Conservation (phyloP, 2,113 vertebrate genomes). For the Gymnobelideus leadbeateri region DNA sequence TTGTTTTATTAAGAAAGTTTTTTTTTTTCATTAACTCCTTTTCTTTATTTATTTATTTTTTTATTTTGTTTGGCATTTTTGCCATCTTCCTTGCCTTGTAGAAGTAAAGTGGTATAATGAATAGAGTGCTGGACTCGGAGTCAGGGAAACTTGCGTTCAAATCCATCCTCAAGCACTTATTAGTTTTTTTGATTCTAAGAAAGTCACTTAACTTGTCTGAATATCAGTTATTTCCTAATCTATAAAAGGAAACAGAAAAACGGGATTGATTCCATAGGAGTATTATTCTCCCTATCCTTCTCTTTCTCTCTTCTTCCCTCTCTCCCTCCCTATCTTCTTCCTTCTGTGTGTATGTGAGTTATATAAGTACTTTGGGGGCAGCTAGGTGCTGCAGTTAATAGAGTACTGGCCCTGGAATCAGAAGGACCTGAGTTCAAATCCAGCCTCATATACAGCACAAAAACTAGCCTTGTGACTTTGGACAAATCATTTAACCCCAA, state of each 20-base stretch:
- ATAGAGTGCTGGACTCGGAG: background rate
- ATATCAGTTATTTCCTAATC: background rate
- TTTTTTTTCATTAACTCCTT: background rate
- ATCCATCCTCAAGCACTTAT: background rate
- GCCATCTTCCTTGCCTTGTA: background rate
- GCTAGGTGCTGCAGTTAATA: too few relatives aligned
- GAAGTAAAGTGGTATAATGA: background rate
- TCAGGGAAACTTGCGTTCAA: background rate
- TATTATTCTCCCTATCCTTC: background rate
- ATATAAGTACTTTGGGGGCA: background rate
- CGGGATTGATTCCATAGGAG: background rate
- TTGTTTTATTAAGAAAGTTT: background rate
- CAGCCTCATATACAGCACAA: too few relatives aligned
- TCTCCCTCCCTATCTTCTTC: too few relatives aligned
- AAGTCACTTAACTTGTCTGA: background rate
- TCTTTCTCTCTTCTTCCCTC: too few relatives aligned
- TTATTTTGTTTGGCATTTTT: background rate
- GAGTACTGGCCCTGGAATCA: too few relatives aligned
- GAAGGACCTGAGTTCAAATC: too few relatives aligned
- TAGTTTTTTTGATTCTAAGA: background rate
- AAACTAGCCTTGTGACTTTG: too few relatives aligned
- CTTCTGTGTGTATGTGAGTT: background rate
- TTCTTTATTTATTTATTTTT: background rate
- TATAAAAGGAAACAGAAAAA: background rate
- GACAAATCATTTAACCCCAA: too few relatives aligned